These are phyloP conservation scores for Scyliorhinus canicula DNA, from an alignment of 2,797 vertebrate species.

Conservation along the genomic window DNA sequence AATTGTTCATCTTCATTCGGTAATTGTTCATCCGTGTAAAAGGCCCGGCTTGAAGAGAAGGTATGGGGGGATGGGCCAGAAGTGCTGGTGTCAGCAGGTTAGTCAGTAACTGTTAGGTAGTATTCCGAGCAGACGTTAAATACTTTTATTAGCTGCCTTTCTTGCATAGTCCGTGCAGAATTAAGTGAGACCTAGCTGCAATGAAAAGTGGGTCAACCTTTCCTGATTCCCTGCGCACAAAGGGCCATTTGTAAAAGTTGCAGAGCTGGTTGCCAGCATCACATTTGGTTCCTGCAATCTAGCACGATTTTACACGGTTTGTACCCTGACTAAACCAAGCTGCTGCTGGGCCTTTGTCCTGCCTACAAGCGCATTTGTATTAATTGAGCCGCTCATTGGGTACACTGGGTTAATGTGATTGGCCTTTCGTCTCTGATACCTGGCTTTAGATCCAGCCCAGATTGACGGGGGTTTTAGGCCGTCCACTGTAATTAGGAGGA, in stretches of 20 bases:
- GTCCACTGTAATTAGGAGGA: not conserved
- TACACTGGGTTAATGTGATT: not conserved
- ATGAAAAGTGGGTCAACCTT: constrained; percentile 18
- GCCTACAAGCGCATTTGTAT: not conserved
- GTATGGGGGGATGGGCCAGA: not conserved
- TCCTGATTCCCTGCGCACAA: not conserved
- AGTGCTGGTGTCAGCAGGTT: constrained; percentile 8
- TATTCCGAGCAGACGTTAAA: constrained; percentile 17
- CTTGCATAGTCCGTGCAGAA: not conserved
- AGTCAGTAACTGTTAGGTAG: not conserved
- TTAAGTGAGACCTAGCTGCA: not conserved
- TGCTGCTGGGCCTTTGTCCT: not conserved
- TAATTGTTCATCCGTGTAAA: not conserved
- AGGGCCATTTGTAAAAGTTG: constrained; percentile 28
- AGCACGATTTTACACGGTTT: not conserved
- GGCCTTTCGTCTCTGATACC: not conserved
- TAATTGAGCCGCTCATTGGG: not conserved
- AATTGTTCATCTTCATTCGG: too few species aligned
- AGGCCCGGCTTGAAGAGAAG: not conserved
- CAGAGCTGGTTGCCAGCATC: not conserved
- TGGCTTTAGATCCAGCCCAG: not conserved
- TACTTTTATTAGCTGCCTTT: constrained; percentile 21
- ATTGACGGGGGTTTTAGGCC: not conserved
- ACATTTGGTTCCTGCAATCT: constrained; percentile 15
- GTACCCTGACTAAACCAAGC: not conserved